Evolutionary conservation across 2,888 invertebrate genomes (phyloP).

Genomic region (Drosophila koepferae): DNA sequence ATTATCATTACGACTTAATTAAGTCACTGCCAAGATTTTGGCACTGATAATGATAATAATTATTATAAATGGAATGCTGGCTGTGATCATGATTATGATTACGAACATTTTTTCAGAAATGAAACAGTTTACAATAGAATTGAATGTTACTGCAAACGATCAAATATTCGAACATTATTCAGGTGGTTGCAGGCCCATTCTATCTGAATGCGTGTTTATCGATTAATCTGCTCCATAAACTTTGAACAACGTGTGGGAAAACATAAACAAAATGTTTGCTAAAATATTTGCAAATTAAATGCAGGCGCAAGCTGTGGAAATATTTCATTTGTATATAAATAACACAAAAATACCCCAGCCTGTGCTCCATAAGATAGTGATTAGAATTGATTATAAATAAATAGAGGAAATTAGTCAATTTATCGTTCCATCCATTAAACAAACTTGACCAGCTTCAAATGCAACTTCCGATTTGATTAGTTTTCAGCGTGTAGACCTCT

Average conservation of each 20-base stretch:
- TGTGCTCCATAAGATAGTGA: slow-evolving; percentile 2
- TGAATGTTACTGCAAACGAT: slow-evolving; percentile 8
- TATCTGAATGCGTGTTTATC: neutral
- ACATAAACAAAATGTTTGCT: slow-evolving; percentile 22
- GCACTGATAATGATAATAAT: neutral
- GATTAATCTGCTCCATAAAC: slow-evolving; percentile 43
- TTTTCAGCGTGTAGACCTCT: neutral
- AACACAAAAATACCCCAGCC: neutral
- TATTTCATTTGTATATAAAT: slow-evolving; percentile 28
- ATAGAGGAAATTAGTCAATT: neutral
- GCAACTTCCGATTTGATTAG: neutral
- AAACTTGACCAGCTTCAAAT: neutral
- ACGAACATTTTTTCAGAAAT: too few relatives aligned
- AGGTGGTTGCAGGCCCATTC: slow-evolving; percentile 6
- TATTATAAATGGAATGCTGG: too few relatives aligned
- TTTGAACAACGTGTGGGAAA: slow-evolving; percentile 26
- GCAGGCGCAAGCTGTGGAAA: slow-evolving; percentile 2
- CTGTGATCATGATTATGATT: neutral
- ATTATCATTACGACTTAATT: too few relatives aligned
- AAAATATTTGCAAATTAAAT: slow-evolving; percentile 19
- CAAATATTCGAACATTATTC: neutral
- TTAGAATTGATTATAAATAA: neutral
- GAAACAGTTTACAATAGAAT: too few relatives aligned
- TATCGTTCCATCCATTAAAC: neutral
- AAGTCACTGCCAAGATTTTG: neutral